These are phyloP conservation scores for Emydura subglobosa DNA, from an alignment of 2,113 vertebrate genomes.

Conservation along the genomic window DNA sequence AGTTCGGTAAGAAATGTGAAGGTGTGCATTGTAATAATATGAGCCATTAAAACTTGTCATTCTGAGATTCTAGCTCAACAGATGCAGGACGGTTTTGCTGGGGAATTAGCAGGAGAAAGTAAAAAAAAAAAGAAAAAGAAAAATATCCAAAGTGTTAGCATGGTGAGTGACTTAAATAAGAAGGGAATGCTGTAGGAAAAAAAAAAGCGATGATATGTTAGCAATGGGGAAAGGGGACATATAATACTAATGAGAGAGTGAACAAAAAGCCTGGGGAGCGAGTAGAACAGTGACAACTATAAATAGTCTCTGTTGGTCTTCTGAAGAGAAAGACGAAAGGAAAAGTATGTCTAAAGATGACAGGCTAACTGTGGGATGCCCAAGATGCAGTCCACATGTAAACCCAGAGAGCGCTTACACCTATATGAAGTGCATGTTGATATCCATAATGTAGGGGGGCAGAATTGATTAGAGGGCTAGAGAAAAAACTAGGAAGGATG, in stretches of 20 bases:
- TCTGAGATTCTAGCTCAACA: not conserved
- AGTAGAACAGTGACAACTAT: not conserved
- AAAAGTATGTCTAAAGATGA: not conserved
- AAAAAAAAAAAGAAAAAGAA: not conserved
- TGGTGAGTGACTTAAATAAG: not conserved
- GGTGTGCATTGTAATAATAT: not conserved
- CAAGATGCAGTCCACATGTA: not conserved
- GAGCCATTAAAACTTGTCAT: not conserved
- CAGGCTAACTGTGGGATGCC: not conserved
- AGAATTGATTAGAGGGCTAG: not conserved
- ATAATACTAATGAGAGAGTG: not conserved
- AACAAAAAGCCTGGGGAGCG: not conserved
- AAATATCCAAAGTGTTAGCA: not conserved
- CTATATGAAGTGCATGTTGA: not conserved
- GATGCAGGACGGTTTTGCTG: not conserved
- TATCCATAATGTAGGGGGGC: not conserved
- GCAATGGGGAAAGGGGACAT: not conserved
- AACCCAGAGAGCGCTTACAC: not conserved
- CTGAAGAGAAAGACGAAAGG: not conserved
- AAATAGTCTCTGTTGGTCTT: not conserved
- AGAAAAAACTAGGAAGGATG: not conserved
- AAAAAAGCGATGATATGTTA: not conserved
- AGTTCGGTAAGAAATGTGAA: not conserved
- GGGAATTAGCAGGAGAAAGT: not conserved
- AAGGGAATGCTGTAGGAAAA: not conserved